A percentile compares a stretch with the other conserved stretches of the same genome.
Conservation (phyloP, 2,797 vertebrate species). For the Periparus ater region DNA sequence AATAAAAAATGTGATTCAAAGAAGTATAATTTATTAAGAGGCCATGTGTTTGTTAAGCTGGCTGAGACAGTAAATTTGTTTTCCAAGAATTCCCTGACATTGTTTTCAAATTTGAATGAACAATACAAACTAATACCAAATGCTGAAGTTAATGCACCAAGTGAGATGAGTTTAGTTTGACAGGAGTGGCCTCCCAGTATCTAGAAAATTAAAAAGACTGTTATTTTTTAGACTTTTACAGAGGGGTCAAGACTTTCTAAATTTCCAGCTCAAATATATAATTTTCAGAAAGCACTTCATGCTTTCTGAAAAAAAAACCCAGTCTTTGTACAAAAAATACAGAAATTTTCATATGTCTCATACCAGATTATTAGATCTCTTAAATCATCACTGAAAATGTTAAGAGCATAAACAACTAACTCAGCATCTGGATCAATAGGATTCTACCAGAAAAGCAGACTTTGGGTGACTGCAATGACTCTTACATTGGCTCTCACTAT, state of each 20-base stretch:
- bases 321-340: background rate
- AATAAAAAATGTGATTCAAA: background rate
- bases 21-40: background rate
- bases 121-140: slow-evolving; percentile 8
- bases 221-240: background rate
- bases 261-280: background rate
- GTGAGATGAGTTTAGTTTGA: background rate
- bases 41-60: background rate
- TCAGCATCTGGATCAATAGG: background rate
- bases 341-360: background rate
- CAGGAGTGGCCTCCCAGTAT: background rate
- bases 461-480: background rate
- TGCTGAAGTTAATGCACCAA: background rate
- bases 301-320: background rate
- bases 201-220: background rate
- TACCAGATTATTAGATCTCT: background rate
- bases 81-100: background rate
- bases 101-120: slow-evolving; percentile 1
- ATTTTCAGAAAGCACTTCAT: background rate
- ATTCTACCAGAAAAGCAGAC: background rate
- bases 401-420: background rate
- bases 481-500: background rate
- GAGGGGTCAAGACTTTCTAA: background rate
- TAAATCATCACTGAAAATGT: background rate
- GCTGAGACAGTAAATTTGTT: background rate